A percentile compares a stretch with the other conserved stretches of the same genome.
Evolutionary conservation across 2,888 invertebrate species (phyloP).

Genomic region (Clistopyga incitator): DNA sequence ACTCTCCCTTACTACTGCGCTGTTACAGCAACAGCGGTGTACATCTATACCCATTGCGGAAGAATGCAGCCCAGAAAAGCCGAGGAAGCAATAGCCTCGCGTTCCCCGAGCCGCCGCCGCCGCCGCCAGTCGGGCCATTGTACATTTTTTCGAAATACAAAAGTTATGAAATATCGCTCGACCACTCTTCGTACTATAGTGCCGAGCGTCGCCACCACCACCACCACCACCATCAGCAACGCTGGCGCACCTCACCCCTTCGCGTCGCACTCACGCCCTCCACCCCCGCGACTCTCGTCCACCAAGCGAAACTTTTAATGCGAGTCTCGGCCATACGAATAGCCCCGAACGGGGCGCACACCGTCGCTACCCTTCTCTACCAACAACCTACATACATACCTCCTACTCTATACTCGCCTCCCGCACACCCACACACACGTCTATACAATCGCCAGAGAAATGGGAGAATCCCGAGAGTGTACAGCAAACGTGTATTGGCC

Average conservation of each 20-base stretch:
- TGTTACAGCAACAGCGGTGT: background rate
- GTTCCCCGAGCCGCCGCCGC: constrained; percentile 27
- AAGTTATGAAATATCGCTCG: constrained; percentile 84
- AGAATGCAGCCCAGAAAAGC: constrained; percentile 27
- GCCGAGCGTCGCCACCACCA: background rate
- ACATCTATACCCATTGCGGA: constrained; percentile 18
- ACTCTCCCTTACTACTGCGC: background rate
- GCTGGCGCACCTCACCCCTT: background rate
- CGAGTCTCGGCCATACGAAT: constrained; percentile 71
- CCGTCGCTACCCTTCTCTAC: constrained; percentile 52
- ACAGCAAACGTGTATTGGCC: constrained; percentile 22
- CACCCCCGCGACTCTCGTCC: constrained; percentile 8
- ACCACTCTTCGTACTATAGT: constrained; percentile 59
- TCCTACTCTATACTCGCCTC: constrained; percentile 9
- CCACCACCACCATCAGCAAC: constrained; percentile 18
- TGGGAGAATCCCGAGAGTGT: constrained; percentile 24
- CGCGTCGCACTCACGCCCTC: background rate
- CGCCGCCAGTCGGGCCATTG: constrained; percentile 69
- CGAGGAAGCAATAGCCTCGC: constrained; percentile 53
- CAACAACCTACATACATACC: constrained; percentile 42
- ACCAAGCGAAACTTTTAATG: constrained; percentile 82
- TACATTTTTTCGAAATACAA: constrained; percentile 82
- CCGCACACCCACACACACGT: constrained; percentile 5
- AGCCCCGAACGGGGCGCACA: constrained; percentile 72
- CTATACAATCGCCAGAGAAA: constrained; percentile 17